Percentiles rank a stretch among this genome's conserved stretches.
Evolutionary conservation across 2,888 invertebrate genomes (phyloP).

Genomic region (Cordylochernes scorpioides): DNA sequence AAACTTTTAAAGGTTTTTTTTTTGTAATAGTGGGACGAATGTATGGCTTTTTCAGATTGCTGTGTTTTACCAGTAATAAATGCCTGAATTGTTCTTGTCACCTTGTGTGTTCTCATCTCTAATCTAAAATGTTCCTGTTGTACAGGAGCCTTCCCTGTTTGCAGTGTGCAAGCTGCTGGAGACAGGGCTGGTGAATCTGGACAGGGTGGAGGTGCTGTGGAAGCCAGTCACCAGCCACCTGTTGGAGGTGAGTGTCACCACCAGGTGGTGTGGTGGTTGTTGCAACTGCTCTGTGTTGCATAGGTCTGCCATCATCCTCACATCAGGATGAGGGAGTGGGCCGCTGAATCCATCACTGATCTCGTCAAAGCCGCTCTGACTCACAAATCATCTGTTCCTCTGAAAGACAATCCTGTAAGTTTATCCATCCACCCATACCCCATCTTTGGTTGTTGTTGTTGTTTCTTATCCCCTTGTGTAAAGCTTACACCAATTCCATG

Average conservation of each 20-base stretch:
- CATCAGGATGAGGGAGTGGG: constrained; percentile 85
- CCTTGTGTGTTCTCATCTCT: neutral
- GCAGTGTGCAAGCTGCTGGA: constrained; percentile 95
- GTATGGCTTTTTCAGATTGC: neutral
- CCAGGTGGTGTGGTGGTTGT: neutral
- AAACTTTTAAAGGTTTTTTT: too few species aligned
- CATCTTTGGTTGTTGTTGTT: too few species aligned
- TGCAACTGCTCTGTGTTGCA: constrained; percentile 1
- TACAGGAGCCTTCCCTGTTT: constrained; percentile 73
- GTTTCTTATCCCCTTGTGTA: too few species aligned
- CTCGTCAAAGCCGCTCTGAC: constrained; percentile 69
- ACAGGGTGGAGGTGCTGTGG: constrained; percentile 79
- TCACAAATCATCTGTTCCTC: constrained; percentile 52
- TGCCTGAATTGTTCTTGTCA: too few species aligned
- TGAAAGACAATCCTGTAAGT: constrained; percentile 55
- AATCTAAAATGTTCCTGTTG: neutral
- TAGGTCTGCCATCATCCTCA: constrained; percentile 76
- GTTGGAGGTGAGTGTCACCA: constrained; percentile 32
- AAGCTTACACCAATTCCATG: too few species aligned
- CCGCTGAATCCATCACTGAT: constrained; percentile 81
- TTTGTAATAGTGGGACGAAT: neutral
- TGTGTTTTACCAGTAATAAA: too few species aligned
- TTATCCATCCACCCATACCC: too few species aligned
- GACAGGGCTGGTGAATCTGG: constrained; percentile 76
- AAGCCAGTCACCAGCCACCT: constrained; percentile 77